Conservation (phyloP, 92 coral and sea anemone species). For the Zoanthus sansibaricus region DNA sequence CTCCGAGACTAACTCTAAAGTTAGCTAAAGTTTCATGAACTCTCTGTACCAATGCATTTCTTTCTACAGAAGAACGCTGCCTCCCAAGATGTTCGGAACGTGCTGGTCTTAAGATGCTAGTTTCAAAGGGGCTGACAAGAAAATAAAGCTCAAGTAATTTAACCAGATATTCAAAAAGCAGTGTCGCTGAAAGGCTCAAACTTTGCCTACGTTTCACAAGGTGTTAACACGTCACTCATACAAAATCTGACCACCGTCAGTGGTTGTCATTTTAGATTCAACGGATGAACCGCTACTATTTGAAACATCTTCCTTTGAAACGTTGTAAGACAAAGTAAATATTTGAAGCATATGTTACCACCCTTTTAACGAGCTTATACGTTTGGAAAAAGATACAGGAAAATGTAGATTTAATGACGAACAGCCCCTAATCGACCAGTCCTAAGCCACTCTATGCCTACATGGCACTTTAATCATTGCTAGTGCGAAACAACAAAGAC, state of each 20-base stretch:
- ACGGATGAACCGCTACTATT: not conserved
- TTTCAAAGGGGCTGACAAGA: constrained; percentile 4
- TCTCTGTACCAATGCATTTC: not conserved
- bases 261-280: not conserved
- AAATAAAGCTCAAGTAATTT: not conserved
- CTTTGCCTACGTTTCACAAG: not conserved
- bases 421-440: constrained; percentile 13
- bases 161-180: not conserved
- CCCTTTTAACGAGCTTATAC: not conserved
- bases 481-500: constrained; percentile 11
- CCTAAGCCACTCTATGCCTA: not conserved
- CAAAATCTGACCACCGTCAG: not conserved
- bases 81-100: not conserved
- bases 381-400: not conserved
- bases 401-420: not conserved
- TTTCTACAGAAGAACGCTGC: not conserved
- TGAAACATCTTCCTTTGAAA: too few species aligned
- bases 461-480: not conserved
- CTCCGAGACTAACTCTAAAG: not conserved
- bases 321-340: too few species aligned
- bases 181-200: not conserved
- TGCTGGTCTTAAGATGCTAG: constrained; percentile 13
- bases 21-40: not conserved
- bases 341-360: not conserved
- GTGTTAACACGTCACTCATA: not conserved